A percentile compares a stretch with the other conserved stretches of the same genome.
phyloP scores from a whole-genome alignment of 2,888 invertebrate species.

The Xylota segnis region DNA sequence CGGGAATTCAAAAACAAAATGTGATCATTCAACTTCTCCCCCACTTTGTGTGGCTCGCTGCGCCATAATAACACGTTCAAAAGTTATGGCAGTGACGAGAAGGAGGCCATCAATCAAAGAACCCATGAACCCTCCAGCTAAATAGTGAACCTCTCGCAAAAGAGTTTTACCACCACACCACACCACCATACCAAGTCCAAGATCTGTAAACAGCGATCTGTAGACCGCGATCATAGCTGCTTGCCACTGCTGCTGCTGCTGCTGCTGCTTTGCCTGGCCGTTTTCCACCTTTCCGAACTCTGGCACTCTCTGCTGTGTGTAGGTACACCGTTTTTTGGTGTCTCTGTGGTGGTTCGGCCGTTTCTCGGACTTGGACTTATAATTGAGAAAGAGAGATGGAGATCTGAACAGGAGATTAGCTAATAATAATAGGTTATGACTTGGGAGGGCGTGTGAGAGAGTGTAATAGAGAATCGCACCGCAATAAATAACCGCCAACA shows the following conservation, averaged over 20 bases:
- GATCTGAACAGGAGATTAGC: slow-evolving; percentile 70
- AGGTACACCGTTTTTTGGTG: neutral
- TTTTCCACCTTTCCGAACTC: slow-evolving; percentile 32
- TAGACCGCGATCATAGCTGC: slow-evolving; percentile 33
- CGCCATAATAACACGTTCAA: slow-evolving; percentile 70
- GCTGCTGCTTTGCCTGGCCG: slow-evolving; percentile 31
- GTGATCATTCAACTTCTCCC: slow-evolving; percentile 30
- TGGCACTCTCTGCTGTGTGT: neutral
- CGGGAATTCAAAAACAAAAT: slow-evolving; percentile 20
- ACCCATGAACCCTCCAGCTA: slow-evolving; percentile 64
- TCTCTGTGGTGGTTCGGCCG: slow-evolving; percentile 35
- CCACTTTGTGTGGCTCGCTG: slow-evolving; percentile 19
- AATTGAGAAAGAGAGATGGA: slow-evolving; percentile 76
- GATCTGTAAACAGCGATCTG: slow-evolving; percentile 47
- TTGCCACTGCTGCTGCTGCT: slow-evolving; percentile 50
- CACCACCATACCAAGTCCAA: slow-evolving; percentile 12
- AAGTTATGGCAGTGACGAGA: slow-evolving; percentile 76
- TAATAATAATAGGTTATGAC: slow-evolving; percentile 75
- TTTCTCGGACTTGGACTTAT: slow-evolving; percentile 50
- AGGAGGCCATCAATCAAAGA: slow-evolving; percentile 73
- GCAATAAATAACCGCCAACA: slow-evolving; percentile 74
- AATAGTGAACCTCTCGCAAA: slow-evolving; percentile 18
- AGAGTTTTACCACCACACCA: slow-evolving; percentile 1
- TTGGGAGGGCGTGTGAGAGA: slow-evolving; percentile 71
- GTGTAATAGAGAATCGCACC: slow-evolving; percentile 74